These are phyloP conservation scores for Premnoplex brunnescens DNA, from an alignment of 2,797 vertebrate genomes.

Conservation along the genomic window DNA sequence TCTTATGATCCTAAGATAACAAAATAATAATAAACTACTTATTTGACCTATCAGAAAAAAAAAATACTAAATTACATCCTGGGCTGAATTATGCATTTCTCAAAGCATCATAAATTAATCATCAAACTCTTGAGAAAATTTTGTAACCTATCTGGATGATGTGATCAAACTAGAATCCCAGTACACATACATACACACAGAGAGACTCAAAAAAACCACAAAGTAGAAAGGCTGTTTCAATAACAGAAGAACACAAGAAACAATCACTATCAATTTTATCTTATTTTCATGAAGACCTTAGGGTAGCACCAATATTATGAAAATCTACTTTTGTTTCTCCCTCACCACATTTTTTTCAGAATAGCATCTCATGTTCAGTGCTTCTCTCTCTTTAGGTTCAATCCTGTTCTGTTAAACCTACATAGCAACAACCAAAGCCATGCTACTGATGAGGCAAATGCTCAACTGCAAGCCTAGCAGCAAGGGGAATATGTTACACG, in stretches of 20 bases:
- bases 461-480: not conserved
- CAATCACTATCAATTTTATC: not conserved
- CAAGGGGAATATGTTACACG: not conserved
- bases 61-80: not conserved
- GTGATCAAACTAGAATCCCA: not conserved
- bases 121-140: not conserved
- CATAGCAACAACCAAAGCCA: not conserved
- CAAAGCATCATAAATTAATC: not conserved
- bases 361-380: not conserved
- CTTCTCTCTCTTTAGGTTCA: not conserved
- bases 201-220: not conserved
- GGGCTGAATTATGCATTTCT: not conserved
- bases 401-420: not conserved
- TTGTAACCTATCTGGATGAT: not conserved
- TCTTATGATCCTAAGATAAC: not conserved
- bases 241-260: not conserved
- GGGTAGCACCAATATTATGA: not conserved
- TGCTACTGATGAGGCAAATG: not conserved
- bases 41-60: not conserved
- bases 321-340: not conserved
- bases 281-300: not conserved
- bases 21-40: not conserved
- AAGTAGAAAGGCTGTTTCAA: not conserved
- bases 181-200: fast-evolving
- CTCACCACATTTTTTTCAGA: not conserved